phyloP scores from a whole-genome alignment of 2,888 invertebrate genomes.

The Leptura quadrifasciata region DNA sequence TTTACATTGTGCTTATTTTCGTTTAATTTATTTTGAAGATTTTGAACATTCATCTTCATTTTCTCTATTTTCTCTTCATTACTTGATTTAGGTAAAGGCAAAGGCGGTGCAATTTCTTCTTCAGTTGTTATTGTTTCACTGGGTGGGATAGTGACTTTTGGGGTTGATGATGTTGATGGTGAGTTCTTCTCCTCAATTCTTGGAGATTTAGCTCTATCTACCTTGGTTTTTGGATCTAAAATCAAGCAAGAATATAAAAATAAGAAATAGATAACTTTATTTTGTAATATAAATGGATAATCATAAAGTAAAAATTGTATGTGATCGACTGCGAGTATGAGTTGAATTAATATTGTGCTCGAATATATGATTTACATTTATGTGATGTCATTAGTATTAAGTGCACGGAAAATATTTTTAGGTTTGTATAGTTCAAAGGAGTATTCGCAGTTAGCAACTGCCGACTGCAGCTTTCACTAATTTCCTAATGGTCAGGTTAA shows the following conservation, averaged over 20 bases:
- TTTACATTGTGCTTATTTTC: constrained; percentile 32
- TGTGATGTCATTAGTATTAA: too few relatives aligned
- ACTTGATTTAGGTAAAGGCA: not conserved
- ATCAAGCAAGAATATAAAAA: not conserved
- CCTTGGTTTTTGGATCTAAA: constrained; percentile 35
- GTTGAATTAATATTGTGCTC: too few relatives aligned
- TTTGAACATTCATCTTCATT: constrained; percentile 44
- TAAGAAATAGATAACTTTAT: too few relatives aligned
- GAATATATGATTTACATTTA: too few relatives aligned
- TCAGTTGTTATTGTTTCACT: constrained; percentile 5
- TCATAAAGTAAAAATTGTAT: too few relatives aligned
- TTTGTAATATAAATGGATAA: too few relatives aligned
- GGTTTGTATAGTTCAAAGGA: too few relatives aligned
- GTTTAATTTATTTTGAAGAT: constrained; percentile 39
- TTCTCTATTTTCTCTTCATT: constrained; percentile 40
- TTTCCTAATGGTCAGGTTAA: too few relatives aligned
- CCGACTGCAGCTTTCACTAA: too few relatives aligned
- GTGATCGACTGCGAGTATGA: too few relatives aligned
- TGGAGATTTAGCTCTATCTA: constrained; percentile 26
- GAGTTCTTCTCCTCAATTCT: constrained; percentile 35
- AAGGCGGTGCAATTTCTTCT: constrained; percentile 13
- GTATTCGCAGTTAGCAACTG: too few relatives aligned
- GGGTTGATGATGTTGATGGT: constrained; percentile 52
- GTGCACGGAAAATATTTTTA: too few relatives aligned
- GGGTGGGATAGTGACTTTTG: constrained; percentile 35